Base-by-base conservation (phyloP, 2,113 vertebrate species). In the Harpagus bidentatus region DNA sequence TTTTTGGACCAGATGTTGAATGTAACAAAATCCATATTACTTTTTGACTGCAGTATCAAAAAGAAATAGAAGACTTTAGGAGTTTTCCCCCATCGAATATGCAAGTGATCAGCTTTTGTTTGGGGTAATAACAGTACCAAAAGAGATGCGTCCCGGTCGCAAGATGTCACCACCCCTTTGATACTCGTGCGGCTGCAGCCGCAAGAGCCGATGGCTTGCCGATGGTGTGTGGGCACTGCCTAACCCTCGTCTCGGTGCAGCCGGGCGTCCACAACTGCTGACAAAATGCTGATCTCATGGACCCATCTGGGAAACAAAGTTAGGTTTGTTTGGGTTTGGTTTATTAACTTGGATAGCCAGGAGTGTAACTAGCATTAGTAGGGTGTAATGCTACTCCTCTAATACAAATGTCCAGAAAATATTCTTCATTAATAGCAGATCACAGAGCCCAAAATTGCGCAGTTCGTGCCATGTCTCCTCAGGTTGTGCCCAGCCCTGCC, bases 11-110 rank as follows among this genome's bases (percentile, higher is more conserved):
- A 96, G 92, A 96, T 92, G 91, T 81, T 85, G 83, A 93, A 82
- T 40, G 87, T 66, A 97, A 97, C 94, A 91, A 93, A 97, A 96
- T 92, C 92, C 91, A 65, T 55, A 87, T 76, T 92, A 91, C 59
- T 62, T 89, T 96, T 76, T 83, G 79, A 89, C 79, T 95, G 67
- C 72, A 85, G 29, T 42, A 91, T 78, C 89, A 90, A 86, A 90
- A 95, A 94, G 63, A 90, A 95, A 93, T 16, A 61, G 85, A 91
- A 94, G 23, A 29, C 59, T 79, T 74, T 11, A 71, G 21, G 50
- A 90, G 62, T 61, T 86, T 92, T 62, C 11, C 38, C 28, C 85
- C 58, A n/a, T 91, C 65, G 71, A 92, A 91, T 81, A 91, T 28
- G 36, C 38, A 89, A 89, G 45, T 14, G 58, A 93, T 93, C 82